These are phyloP conservation scores for Clarias pachynema DNA, from an alignment of 2,797 vertebrate species.

Conservation along the genomic window DNA sequence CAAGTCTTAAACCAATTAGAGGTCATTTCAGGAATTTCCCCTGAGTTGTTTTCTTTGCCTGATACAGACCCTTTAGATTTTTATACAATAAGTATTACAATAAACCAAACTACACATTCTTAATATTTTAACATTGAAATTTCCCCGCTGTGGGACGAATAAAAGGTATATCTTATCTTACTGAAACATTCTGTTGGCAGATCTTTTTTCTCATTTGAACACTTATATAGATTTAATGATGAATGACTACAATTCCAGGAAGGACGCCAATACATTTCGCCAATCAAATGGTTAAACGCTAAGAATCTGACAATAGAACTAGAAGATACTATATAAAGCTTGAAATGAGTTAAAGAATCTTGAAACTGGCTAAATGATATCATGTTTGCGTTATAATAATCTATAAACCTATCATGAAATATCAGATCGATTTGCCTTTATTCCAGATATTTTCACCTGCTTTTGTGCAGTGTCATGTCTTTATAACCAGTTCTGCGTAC, in stretches of 20 bases:
- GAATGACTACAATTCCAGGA: too few species aligned
- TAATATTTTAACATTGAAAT: too few species aligned
- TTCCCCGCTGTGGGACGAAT: too few species aligned
- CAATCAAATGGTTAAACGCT: neutral
- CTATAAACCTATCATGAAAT: neutral
- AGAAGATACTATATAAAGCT: neutral
- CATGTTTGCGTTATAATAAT: neutral
- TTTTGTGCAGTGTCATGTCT: neutral
- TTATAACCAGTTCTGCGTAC: neutral
- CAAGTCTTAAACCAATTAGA: too few species aligned
- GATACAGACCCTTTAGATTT: too few species aligned
- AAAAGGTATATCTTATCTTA: too few species aligned
- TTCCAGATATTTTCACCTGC: neutral
- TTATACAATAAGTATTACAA: neutral
- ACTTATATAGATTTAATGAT: too few species aligned
- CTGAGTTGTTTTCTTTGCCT: too few species aligned
- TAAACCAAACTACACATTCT: neutral
- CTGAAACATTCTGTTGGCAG: neutral
- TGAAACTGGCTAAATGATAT: neutral
- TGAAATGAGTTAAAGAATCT: neutral
- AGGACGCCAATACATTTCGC: too few species aligned
- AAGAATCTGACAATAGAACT: neutral
- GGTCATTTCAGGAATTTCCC: too few species aligned
- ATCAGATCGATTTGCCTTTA: neutral
- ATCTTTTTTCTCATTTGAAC: neutral